Percentiles rank a stretch among this genome's conserved stretches.
phyloP scores from a whole-genome alignment of 2,888 invertebrate genomes.

The Fragum sueziense region DNA sequence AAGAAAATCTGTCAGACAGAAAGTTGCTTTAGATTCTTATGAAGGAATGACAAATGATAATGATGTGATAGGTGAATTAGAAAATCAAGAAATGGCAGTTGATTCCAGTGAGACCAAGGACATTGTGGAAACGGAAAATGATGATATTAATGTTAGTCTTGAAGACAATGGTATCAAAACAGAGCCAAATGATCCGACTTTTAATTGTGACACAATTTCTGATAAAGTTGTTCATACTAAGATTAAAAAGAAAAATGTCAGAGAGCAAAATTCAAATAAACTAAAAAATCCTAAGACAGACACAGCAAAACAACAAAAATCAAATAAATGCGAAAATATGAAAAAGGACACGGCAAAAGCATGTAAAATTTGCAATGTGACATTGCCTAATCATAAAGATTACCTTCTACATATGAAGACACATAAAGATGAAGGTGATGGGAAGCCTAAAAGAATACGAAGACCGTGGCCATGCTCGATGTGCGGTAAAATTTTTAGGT shows the following conservation, averaged over 20 bases:
- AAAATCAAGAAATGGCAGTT: no score
- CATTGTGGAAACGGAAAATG: no score
- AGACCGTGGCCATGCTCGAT: conserved; percentile 40
- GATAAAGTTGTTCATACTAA: not conserved
- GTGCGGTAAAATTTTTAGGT: conserved; percentile 26
- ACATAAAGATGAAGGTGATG: conserved; percentile 20
- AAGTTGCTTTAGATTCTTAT: no score
- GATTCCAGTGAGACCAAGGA: no score
- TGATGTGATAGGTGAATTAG: no score
- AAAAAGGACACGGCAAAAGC: conserved; percentile 3
- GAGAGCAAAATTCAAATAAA: no score
- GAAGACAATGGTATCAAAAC: no score
- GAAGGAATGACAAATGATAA: no score
- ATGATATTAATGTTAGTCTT: no score
- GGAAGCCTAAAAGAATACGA: not conserved
- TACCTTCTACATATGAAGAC: conserved; percentile 27
- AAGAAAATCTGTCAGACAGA: no score
- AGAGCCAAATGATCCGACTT: not conserved
- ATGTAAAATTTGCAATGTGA: conserved; percentile 1
- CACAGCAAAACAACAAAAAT: not conserved
- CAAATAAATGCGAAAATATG: not conserved
- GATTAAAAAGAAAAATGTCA: not conserved
- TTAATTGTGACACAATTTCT: not conserved
- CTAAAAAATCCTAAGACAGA: no score
- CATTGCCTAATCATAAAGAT: conserved; percentile 1